A percentile compares a stretch with the other conserved stretches of the same genome.
phyloP scores from a whole-genome alignment of 2,888 invertebrate genomes.

The Nasonovia ribisnigri region DNA sequence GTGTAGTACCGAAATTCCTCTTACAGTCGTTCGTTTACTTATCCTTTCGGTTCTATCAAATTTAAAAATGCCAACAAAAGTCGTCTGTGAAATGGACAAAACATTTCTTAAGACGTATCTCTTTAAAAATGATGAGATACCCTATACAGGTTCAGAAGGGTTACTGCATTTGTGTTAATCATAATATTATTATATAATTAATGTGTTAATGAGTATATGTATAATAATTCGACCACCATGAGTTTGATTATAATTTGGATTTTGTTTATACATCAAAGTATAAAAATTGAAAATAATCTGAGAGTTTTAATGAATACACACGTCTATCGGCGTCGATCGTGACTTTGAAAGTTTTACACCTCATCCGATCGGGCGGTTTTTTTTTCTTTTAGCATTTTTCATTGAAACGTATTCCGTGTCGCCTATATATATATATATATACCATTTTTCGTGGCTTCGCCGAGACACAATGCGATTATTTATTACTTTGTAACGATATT shows the following conservation, averaged over 20 bases:
- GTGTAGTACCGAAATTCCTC: not conserved
- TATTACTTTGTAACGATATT: not conserved
- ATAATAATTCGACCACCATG: not conserved
- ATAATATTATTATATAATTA: not conserved
- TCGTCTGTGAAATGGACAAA: not conserved
- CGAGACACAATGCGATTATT: not conserved
- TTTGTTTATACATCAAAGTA: not conserved
- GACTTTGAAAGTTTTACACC: not conserved
- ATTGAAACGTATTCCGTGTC: not conserved
- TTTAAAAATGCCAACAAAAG: not conserved
- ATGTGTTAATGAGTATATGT: not conserved
- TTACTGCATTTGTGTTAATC: not conserved
- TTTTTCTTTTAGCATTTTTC: not conserved
- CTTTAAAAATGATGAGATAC: not conserved
- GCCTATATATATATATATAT: not conserved
- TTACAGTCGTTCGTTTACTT: not conserved
- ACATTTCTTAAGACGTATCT: not conserved
- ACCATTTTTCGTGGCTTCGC: not conserved
- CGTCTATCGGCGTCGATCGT: not conserved
- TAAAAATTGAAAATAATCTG: not conserved
- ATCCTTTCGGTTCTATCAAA: not conserved
- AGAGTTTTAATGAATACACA: not conserved
- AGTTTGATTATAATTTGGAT: not conserved
- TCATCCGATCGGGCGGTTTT: not conserved
- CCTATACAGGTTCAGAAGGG: not conserved